A percentile compares a stretch with the other conserved stretches of the same genome.
These are phyloP conservation scores for Dicerorhinus sumatrensis DNA, from an alignment of 2,113 vertebrate genomes.

Conservation along the genomic window DNA sequence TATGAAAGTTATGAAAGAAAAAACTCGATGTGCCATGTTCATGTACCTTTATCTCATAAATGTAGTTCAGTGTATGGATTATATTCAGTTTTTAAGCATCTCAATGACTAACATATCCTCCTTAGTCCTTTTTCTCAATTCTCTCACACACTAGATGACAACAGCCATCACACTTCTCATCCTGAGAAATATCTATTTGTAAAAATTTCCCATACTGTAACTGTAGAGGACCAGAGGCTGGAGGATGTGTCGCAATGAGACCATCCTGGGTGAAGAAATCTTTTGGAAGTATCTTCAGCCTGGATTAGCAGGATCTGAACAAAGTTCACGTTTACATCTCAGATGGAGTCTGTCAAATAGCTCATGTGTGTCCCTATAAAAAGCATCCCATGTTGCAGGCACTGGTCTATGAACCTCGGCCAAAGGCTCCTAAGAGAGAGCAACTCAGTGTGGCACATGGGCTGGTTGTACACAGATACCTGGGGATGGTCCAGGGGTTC, in stretches of 20 bases:
- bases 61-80: no score
- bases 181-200: background rate
- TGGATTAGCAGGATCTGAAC: background rate
- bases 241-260: background rate
- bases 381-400: background rate
- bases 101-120: background rate
- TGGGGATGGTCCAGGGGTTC: background rate
- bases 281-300: background rate
- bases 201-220: background rate
- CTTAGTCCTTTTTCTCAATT: background rate
- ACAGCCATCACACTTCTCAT: background rate
- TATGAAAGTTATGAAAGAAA: background rate
- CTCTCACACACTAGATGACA: background rate
- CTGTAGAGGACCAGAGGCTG: background rate
- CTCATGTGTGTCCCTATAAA: background rate
- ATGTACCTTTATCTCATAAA: no score
- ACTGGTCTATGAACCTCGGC: background rate
- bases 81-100: background rate
- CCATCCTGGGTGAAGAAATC: background rate
- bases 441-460: background rate
- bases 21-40: background rate
- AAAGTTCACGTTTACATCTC: background rate
- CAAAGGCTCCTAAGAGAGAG: background rate
- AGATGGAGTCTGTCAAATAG: background rate
- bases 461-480: background rate